Evolutionary conservation across 2,113 vertebrate species (phyloP).

Genomic region (Anseranas semipalmata): DNA sequence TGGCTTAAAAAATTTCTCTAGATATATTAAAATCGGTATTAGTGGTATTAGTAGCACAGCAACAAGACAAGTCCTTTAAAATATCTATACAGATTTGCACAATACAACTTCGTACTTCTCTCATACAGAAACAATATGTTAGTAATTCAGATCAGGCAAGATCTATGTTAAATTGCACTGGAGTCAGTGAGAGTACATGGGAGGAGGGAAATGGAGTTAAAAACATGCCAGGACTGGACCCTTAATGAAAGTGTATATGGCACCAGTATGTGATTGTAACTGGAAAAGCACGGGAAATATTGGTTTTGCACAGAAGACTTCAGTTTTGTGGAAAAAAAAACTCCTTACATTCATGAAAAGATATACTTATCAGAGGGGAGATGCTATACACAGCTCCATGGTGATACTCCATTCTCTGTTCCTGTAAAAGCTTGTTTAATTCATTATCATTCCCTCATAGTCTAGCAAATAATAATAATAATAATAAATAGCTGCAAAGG

Average conservation of each 20-base stretch:
- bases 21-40: background rate
- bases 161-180: background rate
- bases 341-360: background rate
- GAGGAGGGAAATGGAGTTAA: background rate
- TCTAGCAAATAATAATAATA: background rate
- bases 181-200: background rate
- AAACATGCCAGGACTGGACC: background rate
- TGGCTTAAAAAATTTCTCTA: background rate
- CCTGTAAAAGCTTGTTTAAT: background rate
- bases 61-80: background rate
- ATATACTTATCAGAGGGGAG: background rate
- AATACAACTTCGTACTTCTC: background rate
- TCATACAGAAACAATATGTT: background rate
- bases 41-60: background rate
- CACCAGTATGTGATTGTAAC: background rate
- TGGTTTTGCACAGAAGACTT: background rate
- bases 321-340: background rate
- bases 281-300: background rate
- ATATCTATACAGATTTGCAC: background rate
- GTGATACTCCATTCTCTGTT: background rate
- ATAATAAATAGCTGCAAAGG: background rate
- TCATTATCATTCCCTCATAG: background rate
- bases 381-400: background rate
- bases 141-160: background rate
- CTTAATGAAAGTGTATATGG: background rate